These are phyloP conservation scores for Boloria euphrosyne DNA, from an alignment of 2,888 invertebrate genomes.

Conservation along the genomic window DNA sequence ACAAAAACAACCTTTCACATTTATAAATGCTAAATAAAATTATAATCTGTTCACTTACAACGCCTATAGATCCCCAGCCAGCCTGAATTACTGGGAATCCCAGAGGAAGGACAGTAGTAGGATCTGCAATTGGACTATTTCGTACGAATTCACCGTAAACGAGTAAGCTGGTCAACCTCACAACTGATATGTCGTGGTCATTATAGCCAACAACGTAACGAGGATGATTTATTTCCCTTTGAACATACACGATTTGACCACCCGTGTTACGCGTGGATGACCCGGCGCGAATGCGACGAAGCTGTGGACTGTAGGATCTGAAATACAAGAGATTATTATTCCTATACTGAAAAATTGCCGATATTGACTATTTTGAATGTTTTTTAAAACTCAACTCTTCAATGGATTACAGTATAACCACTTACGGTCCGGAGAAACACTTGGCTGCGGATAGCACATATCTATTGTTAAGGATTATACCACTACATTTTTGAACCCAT, in stretches of 20 bases:
- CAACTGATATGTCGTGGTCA: conserved; percentile 53
- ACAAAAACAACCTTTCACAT: no score
- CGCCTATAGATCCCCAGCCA: conserved; percentile 54
- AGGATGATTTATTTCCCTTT: conserved; percentile 48
- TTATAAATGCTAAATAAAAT: no score
- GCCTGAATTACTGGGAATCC: conserved; percentile 47
- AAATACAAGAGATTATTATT: conserved; percentile 19
- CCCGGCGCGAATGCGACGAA: conserved; percentile 57
- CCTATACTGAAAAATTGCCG: no score
- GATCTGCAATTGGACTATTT: conserved; percentile 41
- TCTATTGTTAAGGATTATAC: conserved; percentile 18
- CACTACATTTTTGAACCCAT: conserved; percentile 25
- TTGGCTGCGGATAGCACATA: conserved; percentile 25
- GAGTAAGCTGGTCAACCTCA: conserved; percentile 42
- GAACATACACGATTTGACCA: conserved; percentile 47
- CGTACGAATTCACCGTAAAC: conserved; percentile 43
- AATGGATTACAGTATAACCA: not conserved
- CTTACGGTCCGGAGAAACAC: conserved; percentile 30
- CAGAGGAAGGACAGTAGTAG: conserved; percentile 40
- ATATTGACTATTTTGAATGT: no score
- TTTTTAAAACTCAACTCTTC: no score
- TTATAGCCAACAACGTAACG: conserved; percentile 40
- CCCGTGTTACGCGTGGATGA: conserved; percentile 50
- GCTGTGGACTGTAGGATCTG: conserved; percentile 43
- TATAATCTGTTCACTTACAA: not conserved